Base-by-base conservation (phyloP, 2,888 invertebrate genomes). In the Thymelicus acteon region DNA sequence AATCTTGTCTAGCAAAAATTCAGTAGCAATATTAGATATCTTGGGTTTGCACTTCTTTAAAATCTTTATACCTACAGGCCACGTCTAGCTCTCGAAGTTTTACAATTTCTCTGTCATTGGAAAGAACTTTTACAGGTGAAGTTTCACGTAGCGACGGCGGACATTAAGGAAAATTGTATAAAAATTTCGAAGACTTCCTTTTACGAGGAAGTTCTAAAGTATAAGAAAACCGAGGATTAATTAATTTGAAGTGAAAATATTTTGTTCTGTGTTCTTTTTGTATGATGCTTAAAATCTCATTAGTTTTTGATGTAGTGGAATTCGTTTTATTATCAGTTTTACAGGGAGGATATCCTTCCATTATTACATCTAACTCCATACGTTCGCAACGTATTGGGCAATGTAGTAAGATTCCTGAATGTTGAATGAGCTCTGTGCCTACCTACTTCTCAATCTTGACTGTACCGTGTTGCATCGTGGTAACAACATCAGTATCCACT, bases 21-120 rank as follows among this genome's bases (percentile, higher is more conserved):
- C 24, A 52, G 37, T 39, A 39, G 40, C 15, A 68, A 60, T 31
- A 13, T 47, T 40, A 47, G 47, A 8, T 40, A 40, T 64, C 63
- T 37, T 19, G 40, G 40, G 39, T 15, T 40, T 40, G 54, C n/a
- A 24, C 24, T 54, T 54, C 54, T 40, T 39, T 54, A 54, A 52
- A 70, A 70, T 39, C 63, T 40, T 70, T 70, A 64, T 63, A 64
- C 48, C 49, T 19, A 69, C 62, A 39, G 39, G 69, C 63, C 39
- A 63, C 63, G 69, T 64, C 63, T 57, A 70, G 63, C 57, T 58
- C 15, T 48, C 48, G 6, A 70, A 70, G 57, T 70, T 70, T 64
- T 64, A 64, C 69, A 70, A 70, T 70, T 70, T 63, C 63, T 64
- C 69, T 64, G 69, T 70, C 69, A 70, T 60, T 70, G 63, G 49